phyloP scores from a whole-genome alignment of 1,140 invertebrate species.

The Drosophila pallidifrons region DNA sequence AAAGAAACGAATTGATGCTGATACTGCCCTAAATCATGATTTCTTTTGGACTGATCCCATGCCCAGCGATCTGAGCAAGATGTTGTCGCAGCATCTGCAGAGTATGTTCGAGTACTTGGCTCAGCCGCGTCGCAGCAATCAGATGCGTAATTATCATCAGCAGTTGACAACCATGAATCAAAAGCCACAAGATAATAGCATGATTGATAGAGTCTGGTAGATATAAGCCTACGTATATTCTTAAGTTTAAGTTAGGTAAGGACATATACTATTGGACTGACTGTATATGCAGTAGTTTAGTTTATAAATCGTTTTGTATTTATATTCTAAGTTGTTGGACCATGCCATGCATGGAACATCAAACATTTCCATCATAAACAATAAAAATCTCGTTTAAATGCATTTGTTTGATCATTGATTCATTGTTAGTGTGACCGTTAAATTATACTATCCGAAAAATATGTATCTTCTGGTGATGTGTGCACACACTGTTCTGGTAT shows the following conservation, averaged over 20 bases:
- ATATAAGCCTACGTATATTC: conserved; percentile 1
- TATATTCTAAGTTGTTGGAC: neutral
- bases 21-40: conserved; percentile 97
- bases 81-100: conserved; percentile 96
- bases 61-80: conserved; percentile 95
- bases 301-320: conserved; percentile 1
- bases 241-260: conserved; percentile 27
- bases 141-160: conserved; percentile 90
- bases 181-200: conserved; percentile 83
- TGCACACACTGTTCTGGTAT: conserved; percentile 41
- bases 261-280: conserved; percentile 26
- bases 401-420: neutral
- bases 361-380: conserved; percentile 1
- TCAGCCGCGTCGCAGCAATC: conserved; percentile 90
- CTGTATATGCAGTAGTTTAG: conserved; percentile 18
- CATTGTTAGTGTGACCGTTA: neutral
- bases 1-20: conserved; percentile 94
- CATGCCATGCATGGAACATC: neutral
- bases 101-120: conserved; percentile 99
- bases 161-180: conserved; percentile 81
- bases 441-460: neutral
- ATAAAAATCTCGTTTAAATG: neutral
- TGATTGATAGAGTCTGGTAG: conserved; percentile 84
- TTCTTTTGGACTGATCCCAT: conserved; percentile 99
- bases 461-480: neutral